Evolutionary conservation across 2,888 invertebrate species (phyloP), one percentile per base, ranked within the genome.

Genomic region (Spicauda simplicius): DNA sequence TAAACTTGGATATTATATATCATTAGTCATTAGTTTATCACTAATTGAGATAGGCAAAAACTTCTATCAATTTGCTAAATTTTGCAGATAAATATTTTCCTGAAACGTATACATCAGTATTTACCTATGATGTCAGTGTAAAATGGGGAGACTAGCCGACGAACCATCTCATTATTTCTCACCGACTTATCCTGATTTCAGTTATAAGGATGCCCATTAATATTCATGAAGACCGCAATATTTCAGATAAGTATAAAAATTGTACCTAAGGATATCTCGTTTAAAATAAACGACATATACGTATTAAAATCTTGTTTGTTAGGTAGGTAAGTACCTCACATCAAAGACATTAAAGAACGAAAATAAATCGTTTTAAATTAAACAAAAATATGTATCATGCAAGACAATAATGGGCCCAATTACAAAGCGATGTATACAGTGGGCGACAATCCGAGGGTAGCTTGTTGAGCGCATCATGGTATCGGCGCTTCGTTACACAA

Each of bases 401-500:
- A 14, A 14, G 41, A 41, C 2, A 41, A 41, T 41, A 41, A 6
- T 6, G 33, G 33, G 10, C 8, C 3, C 1, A 33, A 6, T 6
- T 33, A 33, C 10, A 33, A 6, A 16, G 0, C 48, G 2, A 48
- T 16, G 18, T 50, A 50, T 50, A 50, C 8, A 50, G 50, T 18
- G 18, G 18, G 53, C 25, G 18, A 18, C 59, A 18, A 50, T 30
- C 30, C 7, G 50, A 18, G 18, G 30, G 48, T 68, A 19, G 78
- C 80, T 79, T 79, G 80, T 80, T 79, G 78, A 78, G 76, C 76
- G 72, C 74, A 77, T 77, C 69, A 72, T 71, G 70, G 73, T 73
- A 83, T 74, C 79, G 68, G 41, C 66, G 50, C 54, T 72, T 62
- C 77, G 80, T 79, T 77, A 81, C 80, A 85, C 83, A 86, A 88